A percentile compares a stretch with the other conserved stretches of the same genome.
Conservation (phyloP, 2,888 invertebrate species). For the Rhimphoctona megacephalus region DNA sequence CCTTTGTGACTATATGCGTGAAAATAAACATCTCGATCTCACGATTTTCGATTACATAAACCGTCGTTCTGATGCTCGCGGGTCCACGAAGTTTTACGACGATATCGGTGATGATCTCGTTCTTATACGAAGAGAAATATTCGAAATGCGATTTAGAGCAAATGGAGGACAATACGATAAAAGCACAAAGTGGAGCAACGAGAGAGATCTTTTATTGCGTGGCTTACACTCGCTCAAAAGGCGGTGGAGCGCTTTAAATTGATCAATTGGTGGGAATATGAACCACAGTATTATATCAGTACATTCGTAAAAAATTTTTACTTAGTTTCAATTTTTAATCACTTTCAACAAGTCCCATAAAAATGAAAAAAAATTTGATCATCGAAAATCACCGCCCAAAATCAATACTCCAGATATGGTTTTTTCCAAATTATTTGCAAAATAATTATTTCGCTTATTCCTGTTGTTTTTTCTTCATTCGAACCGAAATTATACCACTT, state of each 20-base stretch:
- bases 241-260: neutral
- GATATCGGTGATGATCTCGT: neutral
- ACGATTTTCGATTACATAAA: neutral
- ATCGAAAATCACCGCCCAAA: neutral
- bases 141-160: neutral
- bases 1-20: neutral
- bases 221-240: neutral
- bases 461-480: no score
- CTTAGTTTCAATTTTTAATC: neutral
- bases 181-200: neutral
- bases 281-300: neutral
- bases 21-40: neutral
- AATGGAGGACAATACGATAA: neutral
- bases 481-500: no score
- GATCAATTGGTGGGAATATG: neutral
- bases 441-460: no score
- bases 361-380: neutral
- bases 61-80: neutral
- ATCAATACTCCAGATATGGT: no score
- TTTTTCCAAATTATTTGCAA: neutral
- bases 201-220: neutral
- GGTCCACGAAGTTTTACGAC: neutral
- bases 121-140: neutral
- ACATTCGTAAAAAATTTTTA: no score
- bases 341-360: neutral